A percentile compares a stretch with the other conserved stretches of the same genome.
Conservation (phyloP, 2,113 vertebrate species). For the Pseudois nayaur region DNA sequence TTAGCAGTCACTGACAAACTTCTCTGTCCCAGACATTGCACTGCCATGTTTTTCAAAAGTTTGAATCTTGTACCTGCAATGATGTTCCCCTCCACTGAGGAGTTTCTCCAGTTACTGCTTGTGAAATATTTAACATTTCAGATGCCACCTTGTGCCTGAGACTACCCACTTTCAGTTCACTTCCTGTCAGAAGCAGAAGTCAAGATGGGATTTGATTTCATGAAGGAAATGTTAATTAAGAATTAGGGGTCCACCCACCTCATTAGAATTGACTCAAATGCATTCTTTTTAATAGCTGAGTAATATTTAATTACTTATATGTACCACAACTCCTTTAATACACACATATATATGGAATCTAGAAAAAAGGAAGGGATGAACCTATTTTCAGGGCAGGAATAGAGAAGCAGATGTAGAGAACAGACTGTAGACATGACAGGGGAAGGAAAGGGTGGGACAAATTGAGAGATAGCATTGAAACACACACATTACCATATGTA, state of each 20-base stretch:
- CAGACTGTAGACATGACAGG: neutral
- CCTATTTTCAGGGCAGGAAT: neutral
- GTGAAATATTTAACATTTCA: neutral
- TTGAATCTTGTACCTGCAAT: neutral
- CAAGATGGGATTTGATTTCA: neutral
- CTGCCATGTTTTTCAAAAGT: neutral
- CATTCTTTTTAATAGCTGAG: neutral
- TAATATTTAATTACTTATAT: neutral
- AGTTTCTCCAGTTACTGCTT: neutral
- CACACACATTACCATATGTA: too few relatives aligned
- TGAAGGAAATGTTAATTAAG: neutral
- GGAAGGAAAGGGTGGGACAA: neutral
- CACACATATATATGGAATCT: neutral
- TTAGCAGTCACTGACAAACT: neutral
- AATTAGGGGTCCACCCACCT: neutral
- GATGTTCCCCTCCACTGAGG: neutral
- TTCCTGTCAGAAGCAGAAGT: neutral
- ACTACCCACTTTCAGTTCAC: neutral
- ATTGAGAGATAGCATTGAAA: neutral
- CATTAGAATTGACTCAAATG: neutral
- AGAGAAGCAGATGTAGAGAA: neutral
- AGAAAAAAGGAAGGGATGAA: neutral
- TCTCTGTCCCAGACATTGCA: neutral
- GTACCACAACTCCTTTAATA: neutral
- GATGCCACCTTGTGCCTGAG: neutral